Base-by-base conservation (phyloP, 1,140 invertebrate genomes). In the Pseudomyrmex pallidus region DNA sequence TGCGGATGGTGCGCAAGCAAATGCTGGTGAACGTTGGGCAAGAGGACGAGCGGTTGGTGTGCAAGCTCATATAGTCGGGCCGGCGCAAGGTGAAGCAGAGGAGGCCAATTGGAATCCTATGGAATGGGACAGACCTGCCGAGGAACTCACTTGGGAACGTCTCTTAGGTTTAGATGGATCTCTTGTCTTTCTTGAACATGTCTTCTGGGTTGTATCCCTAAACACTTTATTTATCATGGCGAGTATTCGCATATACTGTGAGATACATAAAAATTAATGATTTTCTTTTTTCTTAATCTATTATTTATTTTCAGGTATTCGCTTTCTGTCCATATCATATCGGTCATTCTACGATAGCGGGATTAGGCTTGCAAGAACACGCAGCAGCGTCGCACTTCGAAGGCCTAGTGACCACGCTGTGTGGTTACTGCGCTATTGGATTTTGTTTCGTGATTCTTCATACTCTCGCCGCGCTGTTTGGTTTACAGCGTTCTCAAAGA, bases 91-190 rank as follows among this genome's bases (percentile, higher is more conserved):
- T n/a, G 94, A 94, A 77, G 96, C 96, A 2, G 97, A 98, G 94
- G 98, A 99, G 92, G 98, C 97, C 25, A 99, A 99, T 90, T 99
- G 98, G 98, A 99, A 99, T 94, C 98, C 98, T 1, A 98, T 99
- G 95, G 98, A 99, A 91, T 99, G 99, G 98, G 99, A 99, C 92
- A 95, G 99, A 88, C 98, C 98, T 0, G 98, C 98, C 44, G 99
- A 99, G 90, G 99, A 99, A 93, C 93, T 99, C 1, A 99, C 99
- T 0, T 99, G 99, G 99, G 99, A 99, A 92, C 95, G 99, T 88
- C 95, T 99, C 1, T 95, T 99, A 0, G 99, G 99, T 2, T 94
- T 99, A 1, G 99, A 99, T 95, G 99, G 99, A 0, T 99, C 99
- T 0, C 95, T 99, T 46, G 96, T 99, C 15, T 99, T 99, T 91